phyloP scores from a whole-genome alignment of 2,888 invertebrate genomes.

The Lasius platythorax region DNA sequence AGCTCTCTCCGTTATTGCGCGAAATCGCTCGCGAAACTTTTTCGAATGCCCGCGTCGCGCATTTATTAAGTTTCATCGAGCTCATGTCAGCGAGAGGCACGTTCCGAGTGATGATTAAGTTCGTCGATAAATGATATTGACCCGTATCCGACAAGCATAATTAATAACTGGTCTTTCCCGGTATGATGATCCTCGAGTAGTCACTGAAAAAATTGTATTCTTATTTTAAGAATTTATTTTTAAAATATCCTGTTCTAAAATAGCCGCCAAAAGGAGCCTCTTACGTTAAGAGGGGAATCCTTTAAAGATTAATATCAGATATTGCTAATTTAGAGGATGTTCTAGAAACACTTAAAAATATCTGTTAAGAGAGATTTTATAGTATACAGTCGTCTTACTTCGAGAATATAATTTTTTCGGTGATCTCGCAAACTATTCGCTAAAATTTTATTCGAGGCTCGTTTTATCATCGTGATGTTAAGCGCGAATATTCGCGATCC shows the following conservation, averaged over 20 bases:
- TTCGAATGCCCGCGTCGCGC: constrained; percentile 10
- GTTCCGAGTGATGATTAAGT: constrained; percentile 47
- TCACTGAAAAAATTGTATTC: neutral
- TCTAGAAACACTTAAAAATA: no score
- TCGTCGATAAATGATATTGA: constrained; percentile 62
- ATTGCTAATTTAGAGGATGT: no score
- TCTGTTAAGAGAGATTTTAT: no score
- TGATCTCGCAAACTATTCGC: neutral
- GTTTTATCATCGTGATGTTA: no score
- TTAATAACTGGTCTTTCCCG: constrained; percentile 53
- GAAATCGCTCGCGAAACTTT: constrained; percentile 23
- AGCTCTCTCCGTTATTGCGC: constrained; percentile 6
- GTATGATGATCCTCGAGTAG: constrained; percentile 1
- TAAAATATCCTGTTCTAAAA: no score
- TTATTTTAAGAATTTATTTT: no score
- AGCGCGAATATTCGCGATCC: no score
- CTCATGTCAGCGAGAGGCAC: constrained; percentile 39
- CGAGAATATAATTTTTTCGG: no score
- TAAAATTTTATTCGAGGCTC: neutral
- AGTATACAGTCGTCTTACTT: no score
- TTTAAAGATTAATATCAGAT: no score
- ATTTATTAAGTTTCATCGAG: constrained; percentile 36
- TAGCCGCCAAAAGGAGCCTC: no score
- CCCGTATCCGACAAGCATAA: constrained; percentile 53
- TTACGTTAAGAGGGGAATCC: no score